Evolutionary conservation across 2,888 invertebrate genomes (phyloP), one percentile per base, ranked within the genome.

Genomic region (Pantelozetes paolii): DNA sequence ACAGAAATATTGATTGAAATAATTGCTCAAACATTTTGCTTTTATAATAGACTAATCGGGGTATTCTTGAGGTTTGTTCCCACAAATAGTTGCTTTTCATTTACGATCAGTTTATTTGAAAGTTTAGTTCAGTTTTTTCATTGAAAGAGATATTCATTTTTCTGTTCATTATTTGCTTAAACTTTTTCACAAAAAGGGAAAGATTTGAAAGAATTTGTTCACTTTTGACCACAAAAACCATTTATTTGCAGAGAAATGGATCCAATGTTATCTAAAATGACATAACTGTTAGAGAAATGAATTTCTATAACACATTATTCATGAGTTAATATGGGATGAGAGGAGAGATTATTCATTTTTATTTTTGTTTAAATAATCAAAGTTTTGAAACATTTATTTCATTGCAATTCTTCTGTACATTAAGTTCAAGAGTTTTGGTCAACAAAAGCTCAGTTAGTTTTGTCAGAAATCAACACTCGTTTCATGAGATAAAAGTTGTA

Each of bases 1-100:
- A 28, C 2, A 59, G 11, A 28, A 59, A 11, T 59, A 59, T 26
- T 15, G 59, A 13, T 59, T 59, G 59, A 28, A 59, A 28, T 15
- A 59, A 30, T 28, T 59, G 59, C 28, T 59, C 59, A 28, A 28
- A 59, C 50, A 50, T 50, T 50, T 20, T 36, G 36, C 11, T 36
- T 36, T 36, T 36, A 8, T 11, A 36, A 36, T 36, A 36, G 5
- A 36, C 11, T 36, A 5, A 8, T 36, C 36, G 36, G 36, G 36
- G n/a, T n/a, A n/a, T n/a, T n/a, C n/a, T n/a, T n/a, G n/a, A n/a
- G n/a, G n/a, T 36, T 36, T 5, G 36, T 36, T 36, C 6, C 5
- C 6, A 36, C 36, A 36, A 45, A 45, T 45, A 45, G 2, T 11
- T 11, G 18, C 11, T 45, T 45, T 45, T 36, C 5, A 8, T 36